Evolutionary conservation across 2,113 vertebrate species (phyloP), one percentile per base, ranked within the genome.

Genomic region (Labrus mixtus): DNA sequence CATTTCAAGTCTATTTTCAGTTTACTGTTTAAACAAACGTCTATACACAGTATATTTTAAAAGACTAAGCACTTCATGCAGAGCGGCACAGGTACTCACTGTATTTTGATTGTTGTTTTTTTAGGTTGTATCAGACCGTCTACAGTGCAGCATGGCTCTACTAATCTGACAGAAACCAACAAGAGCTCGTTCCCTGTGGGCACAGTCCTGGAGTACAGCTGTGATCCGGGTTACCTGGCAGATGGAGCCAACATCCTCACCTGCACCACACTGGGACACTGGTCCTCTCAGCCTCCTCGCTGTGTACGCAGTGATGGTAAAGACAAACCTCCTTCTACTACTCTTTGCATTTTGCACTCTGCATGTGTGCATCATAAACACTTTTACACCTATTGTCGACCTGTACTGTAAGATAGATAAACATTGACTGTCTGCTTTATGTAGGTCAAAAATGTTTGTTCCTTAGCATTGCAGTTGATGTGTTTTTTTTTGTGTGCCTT

Each of bases 241-340:
- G 93, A 92, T 1, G 94, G 93, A 56, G 74, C 87, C n/a, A 87
- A 53, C 66, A 80, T 85, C 50, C 80, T 89, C 59, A 90, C 82
- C 41, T 95, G 94, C 86, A 82, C 84, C 8, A 7, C 83, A 19
- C 80, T 82, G 3, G 93, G 92, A 65, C 83, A 45, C 56, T 95
- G 95, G 95, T 91, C 93, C 62, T 79, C 92, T 10, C 86, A 87
- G 60, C 89, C 93, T 11, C 93, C 95, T 53, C 90, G 57, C 68
- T 95, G 95, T 74, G 58, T 93, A 73, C 93, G 79, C 55, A 92
- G 78, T 68, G 89, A 94, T 0, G 88, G 95, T 95, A 91, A 92
- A 73, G 15, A 77, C 43, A 67, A 13, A 53, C 19, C n/a, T 37
- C 1, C 22, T 4, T 13, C 8, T 12, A 43, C 10, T 13, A 2